Evolutionary conservation across 2,113 vertebrate genomes (phyloP).

Genomic region (Panthera uncia): DNA sequence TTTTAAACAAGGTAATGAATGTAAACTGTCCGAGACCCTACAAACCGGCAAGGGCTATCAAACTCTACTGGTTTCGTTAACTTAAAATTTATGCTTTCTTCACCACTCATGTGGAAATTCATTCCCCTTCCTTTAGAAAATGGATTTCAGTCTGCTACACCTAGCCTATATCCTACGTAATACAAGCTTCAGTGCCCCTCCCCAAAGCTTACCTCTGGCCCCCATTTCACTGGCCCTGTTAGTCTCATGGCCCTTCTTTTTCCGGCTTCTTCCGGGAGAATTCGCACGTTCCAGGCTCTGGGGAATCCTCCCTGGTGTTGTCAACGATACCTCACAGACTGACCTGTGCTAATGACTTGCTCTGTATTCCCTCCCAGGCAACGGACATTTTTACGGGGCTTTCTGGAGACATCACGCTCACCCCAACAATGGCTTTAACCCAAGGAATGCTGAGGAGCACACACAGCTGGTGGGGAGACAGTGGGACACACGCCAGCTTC

Average conservation of each 20-base stretch:
- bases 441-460: not conserved
- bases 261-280: not conserved
- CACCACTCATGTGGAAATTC: not conserved
- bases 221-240: not conserved
- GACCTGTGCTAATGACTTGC: not conserved
- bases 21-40: not conserved
- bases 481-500: not conserved
- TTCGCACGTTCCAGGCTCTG: not conserved
- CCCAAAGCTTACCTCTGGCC: not conserved
- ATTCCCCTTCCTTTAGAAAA: not conserved
- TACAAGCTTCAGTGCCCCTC: not conserved
- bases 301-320: rapidly evolving
- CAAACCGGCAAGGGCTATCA: not conserved
- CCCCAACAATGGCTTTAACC: too few species aligned
- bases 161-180: not conserved
- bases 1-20: not conserved
- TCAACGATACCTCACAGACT: not conserved
- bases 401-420: not conserved
- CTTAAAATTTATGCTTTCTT: not conserved
- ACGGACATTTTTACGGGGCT: not conserved
- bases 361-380: not conserved
- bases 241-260: not conserved
- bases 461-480: not conserved
- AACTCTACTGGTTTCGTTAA: not conserved
- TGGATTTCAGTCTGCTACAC: not conserved